Evolutionary conservation across 2,113 vertebrate genomes (phyloP).

Genomic region (Balaenoptera acutorostrata): DNA sequence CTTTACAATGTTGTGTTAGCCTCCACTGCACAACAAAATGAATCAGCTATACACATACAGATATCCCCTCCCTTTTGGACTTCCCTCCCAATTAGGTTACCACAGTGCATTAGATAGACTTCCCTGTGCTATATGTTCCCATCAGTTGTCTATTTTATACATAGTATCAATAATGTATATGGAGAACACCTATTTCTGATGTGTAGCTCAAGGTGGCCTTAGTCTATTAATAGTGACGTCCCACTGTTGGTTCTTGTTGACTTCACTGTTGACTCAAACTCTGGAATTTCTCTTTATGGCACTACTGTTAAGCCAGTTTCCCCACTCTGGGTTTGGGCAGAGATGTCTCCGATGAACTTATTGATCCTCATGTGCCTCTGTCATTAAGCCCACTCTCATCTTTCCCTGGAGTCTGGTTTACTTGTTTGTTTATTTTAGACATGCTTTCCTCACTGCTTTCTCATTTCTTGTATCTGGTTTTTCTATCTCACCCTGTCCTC

Average conservation of each 20-base stretch:
- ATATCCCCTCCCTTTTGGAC: no score
- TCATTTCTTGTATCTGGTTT: conserved; percentile 23
- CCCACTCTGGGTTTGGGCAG: not conserved
- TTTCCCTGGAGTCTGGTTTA: not conserved
- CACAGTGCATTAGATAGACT: no score
- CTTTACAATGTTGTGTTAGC: no score
- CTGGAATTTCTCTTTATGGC: not conserved
- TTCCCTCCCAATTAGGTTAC: no score
- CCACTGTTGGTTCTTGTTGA: not conserved
- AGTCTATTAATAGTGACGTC: not conserved
- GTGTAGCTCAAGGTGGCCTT: not conserved
- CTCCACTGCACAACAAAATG: no score
- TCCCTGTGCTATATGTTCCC: no score
- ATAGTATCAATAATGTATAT: no score
- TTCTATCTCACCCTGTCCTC: conserved; percentile 24
- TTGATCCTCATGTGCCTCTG: not conserved
- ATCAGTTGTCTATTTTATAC: no score
- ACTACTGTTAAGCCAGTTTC: not conserved
- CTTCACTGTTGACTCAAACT: not conserved
- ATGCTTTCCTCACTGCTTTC: not conserved
- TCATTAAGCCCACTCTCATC: not conserved
- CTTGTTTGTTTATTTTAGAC: conserved; percentile 18
- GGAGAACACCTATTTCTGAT: not conserved
- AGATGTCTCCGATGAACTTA: not conserved
- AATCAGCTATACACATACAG: no score